Conservation (phyloP, 2,888 invertebrate genomes). For the Hemithea aestivaria region DNA sequence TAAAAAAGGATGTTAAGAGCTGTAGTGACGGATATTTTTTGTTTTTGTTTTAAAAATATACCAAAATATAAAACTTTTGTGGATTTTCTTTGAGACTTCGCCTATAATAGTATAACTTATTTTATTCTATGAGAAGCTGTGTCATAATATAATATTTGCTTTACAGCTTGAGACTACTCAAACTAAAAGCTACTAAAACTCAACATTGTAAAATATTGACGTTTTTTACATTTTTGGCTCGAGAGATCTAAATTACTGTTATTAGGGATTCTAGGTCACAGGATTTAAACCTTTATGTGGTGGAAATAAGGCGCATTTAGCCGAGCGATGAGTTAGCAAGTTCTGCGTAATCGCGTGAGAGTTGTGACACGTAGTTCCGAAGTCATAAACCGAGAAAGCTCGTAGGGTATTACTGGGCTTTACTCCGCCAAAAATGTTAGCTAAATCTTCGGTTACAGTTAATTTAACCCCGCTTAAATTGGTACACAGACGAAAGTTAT, state of each 20-base stretch:
- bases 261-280: conserved; percentile 9
- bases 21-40: too few species aligned
- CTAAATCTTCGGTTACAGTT: conserved; percentile 19
- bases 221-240: conserved; percentile 13
- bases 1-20: too few species aligned
- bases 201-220: conserved; percentile 6
- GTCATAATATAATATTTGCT: too few species aligned
- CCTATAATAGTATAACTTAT: too few species aligned
- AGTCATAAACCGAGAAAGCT: conserved; percentile 27
- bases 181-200: conserved; percentile 5
- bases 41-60: too few species aligned
- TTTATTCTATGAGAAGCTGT: too few species aligned
- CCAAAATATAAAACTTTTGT: too few species aligned
- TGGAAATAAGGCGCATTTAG: conserved; percentile 16
- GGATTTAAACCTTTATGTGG: conserved; percentile 11
- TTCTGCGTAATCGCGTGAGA: conserved; percentile 24
- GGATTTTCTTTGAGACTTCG: too few species aligned
- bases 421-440: conserved; percentile 21
- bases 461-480: conserved; percentile 22
- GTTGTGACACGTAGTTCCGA: conserved; percentile 27
- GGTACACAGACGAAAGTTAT: conserved; percentile 14
- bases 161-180: background rate
- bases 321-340: conserved; percentile 18
- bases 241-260: conserved; percentile 13
- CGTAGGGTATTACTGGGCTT: conserved; percentile 22